A percentile compares a stretch with the other conserved stretches of the same genome.
Evolutionary conservation across 2,113 vertebrate genomes (phyloP).

Genomic region (Suncus etruscus): DNA sequence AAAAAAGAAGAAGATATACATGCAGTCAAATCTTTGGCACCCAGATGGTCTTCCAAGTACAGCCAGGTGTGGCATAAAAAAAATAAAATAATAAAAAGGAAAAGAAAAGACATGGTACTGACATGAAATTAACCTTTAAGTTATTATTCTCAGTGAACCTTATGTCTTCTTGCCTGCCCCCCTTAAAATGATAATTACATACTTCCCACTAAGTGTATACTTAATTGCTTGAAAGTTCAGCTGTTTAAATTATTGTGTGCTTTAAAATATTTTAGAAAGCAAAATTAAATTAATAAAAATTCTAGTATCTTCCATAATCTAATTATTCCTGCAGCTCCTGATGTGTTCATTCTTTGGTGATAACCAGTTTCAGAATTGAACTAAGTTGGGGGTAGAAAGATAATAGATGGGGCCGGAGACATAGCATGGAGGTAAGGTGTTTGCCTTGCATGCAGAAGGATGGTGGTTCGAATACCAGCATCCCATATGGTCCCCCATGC

Average conservation of each 20-base stretch:
- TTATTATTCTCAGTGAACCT: not conserved
- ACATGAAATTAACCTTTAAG: not conserved
- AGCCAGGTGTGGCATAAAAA: not conserved
- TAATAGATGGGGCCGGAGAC: too few species aligned
- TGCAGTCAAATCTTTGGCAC: too few species aligned
- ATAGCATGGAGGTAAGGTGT: too few species aligned
- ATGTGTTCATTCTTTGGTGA: not conserved
- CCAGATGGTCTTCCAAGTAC: too few species aligned
- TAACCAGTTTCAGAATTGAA: not conserved
- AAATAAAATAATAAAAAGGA: not conserved
- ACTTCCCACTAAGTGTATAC: accelerated
- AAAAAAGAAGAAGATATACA: too few species aligned
- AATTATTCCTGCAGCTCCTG: not conserved
- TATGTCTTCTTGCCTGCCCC: not conserved
- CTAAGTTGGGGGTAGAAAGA: too few species aligned
- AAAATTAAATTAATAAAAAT: not conserved
- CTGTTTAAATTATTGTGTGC: not conserved
- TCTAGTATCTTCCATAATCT: not conserved
- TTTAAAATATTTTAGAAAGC: not conserved
- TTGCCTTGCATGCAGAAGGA: too few species aligned
- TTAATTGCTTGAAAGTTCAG: accelerated
- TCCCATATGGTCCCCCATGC: too few species aligned
- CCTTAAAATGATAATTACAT: not conserved
- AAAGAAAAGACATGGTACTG: not conserved
- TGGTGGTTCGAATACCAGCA: too few species aligned